A percentile compares a stretch with the other conserved stretches of the same genome.
Conservation (phyloP, 92 coral and sea anemone genomes). For the Parazoanthus darwini region DNA sequence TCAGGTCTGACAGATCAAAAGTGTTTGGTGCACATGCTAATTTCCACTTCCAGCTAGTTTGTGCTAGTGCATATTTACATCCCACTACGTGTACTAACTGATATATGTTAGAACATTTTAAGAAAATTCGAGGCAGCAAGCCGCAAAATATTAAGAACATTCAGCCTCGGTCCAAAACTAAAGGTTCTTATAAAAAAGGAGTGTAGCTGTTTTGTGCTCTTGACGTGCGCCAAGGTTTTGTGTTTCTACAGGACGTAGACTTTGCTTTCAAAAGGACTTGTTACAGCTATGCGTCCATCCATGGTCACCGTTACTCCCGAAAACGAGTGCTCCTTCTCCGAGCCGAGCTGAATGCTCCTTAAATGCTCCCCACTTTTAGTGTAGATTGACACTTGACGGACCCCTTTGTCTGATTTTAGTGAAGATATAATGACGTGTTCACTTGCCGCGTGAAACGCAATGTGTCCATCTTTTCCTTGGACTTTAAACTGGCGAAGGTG, state of each 20-base stretch:
- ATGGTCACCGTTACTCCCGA: slow-evolving; percentile 12
- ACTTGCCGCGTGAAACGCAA: slow-evolving; percentile 35
- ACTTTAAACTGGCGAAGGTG: slow-evolving; percentile 33
- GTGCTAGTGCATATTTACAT: too few species aligned
- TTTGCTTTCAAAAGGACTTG: not conserved
- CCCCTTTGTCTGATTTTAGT: too few species aligned
- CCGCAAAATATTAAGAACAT: too few species aligned
- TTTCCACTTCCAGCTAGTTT: too few species aligned
- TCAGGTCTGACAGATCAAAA: too few species aligned
- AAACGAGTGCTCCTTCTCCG: not conserved
- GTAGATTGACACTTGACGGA: slow-evolving; percentile 32
- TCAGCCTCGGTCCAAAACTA: too few species aligned
- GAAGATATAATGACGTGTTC: slow-evolving; percentile 15
- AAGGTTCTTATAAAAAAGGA: too few species aligned
- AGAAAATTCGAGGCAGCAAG: too few species aligned
- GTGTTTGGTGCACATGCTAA: too few species aligned
- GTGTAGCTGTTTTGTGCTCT: too few species aligned
- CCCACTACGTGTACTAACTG: too few species aligned
- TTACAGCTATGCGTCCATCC: slow-evolving; percentile 39
- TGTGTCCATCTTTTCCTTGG: not conserved
- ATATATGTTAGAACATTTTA: too few species aligned
- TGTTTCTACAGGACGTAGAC: slow-evolving; percentile 21
- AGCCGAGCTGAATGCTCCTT: not conserved
- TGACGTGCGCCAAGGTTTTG: not conserved
- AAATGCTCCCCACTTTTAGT: slow-evolving; percentile 36